These are phyloP conservation scores for Globia sparganii DNA, from an alignment of 2,888 invertebrate species.

Conservation along the genomic window DNA sequence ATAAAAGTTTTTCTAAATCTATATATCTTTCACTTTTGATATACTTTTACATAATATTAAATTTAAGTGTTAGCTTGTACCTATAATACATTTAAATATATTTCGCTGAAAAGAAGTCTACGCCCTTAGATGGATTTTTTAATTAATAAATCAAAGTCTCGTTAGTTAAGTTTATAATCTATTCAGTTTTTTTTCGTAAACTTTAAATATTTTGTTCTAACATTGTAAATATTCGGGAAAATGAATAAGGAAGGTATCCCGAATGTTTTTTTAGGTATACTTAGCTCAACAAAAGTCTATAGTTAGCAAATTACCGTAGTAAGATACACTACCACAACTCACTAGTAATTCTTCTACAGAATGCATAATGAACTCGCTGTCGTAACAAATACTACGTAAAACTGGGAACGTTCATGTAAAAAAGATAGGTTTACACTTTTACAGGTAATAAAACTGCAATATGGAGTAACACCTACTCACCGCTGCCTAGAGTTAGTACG, in stretches of 20 bases:
- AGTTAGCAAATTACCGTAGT: background rate
- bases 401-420: background rate
- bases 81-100: background rate
- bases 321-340: background rate
- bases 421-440: conserved; percentile 24
- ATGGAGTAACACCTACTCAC: conserved; percentile 26
- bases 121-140: background rate
- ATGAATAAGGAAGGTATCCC: background rate
- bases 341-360: background rate
- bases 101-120: background rate
- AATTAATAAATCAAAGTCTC: background rate
- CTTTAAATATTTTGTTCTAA: background rate
- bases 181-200: background rate
- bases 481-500: background rate
- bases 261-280: background rate
- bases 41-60: background rate
- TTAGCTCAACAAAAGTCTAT: background rate
- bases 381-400: conserved; percentile 7
- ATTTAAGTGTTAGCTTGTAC: background rate
- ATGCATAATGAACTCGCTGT: background rate
- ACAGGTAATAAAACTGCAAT: conserved; percentile 43
- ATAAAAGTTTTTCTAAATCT: background rate
- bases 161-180: background rate
- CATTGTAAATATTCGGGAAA: background rate
- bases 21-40: background rate